Percentiles rank a stretch among this genome's conserved stretches.
phyloP scores from a whole-genome alignment of 1,140 invertebrate species.

The Bombus cullumanus region DNA sequence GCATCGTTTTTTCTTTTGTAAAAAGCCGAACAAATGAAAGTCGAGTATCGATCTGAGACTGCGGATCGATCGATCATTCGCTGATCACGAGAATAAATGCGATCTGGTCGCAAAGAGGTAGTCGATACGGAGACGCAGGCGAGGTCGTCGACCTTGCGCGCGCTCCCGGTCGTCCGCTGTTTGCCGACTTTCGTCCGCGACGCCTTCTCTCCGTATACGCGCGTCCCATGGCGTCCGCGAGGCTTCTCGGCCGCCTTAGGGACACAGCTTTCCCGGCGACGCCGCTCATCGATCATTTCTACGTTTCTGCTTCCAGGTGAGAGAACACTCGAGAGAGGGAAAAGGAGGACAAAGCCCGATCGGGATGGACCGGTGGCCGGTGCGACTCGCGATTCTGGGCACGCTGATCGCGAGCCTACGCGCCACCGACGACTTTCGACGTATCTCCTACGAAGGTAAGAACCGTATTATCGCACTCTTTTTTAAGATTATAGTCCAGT shows the following conservation, averaged over 20 bases:
- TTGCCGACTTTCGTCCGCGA: background rate
- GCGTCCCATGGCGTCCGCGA: no score
- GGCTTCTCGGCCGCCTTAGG: background rate
- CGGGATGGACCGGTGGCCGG: slow-evolving; percentile 55
- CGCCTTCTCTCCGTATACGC: no score
- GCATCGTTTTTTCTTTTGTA: no score
- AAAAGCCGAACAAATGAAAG: no score
- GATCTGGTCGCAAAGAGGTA: slow-evolving; percentile 16
- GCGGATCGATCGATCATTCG: background rate
- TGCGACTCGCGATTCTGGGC: slow-evolving; percentile 50
- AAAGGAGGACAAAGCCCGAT: background rate
- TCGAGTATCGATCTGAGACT: no score
- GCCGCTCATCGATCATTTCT: background rate
- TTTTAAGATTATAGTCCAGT: background rate
- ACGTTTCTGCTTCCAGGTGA: background rate
- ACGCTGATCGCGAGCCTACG: slow-evolving; percentile 43
- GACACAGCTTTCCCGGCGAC: background rate
- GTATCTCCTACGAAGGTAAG: slow-evolving; percentile 77
- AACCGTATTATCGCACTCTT: background rate
- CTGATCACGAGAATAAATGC: slow-evolving; percentile 26
- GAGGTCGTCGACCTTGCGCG: slow-evolving; percentile 56
- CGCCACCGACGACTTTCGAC: slow-evolving; percentile 74
- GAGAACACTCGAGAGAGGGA: background rate
- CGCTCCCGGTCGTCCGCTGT: slow-evolving; percentile 39
- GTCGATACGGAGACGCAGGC: slow-evolving; percentile 44